Conservation (phyloP, 2,888 invertebrate genomes). For the Cantharis rustica region DNA sequence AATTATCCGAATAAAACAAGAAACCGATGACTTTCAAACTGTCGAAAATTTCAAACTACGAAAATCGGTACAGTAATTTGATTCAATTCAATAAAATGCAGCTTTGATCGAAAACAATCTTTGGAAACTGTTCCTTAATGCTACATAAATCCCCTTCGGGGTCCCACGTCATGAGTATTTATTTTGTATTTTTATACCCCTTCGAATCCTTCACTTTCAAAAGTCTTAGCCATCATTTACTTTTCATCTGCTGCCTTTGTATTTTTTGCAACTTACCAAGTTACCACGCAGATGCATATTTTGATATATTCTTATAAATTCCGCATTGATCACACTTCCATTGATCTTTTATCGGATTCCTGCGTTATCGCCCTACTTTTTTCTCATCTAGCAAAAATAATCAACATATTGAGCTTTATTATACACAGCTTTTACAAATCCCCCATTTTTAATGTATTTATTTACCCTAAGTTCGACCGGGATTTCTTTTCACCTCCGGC, state of each 20-base stretch:
- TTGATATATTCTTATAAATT: neutral
- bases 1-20: too few species aligned
- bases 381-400: neutral
- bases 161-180: neutral
- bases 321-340: neutral
- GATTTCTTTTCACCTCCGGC: neutral
- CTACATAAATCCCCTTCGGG: neutral
- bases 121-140: neutral
- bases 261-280: neutral
- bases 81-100: neutral
- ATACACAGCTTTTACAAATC: neutral
- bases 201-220: neutral
- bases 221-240: too few species aligned
- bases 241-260: neutral
- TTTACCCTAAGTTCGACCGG: neutral
- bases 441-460: neutral
- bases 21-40: too few species aligned
- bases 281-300: neutral
- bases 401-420: neutral
- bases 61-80: too few species aligned
- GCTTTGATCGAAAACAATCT: neutral
- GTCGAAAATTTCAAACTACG: too few species aligned
- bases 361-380: neutral
- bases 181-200: neutral
- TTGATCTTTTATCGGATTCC: neutral